Evolutionary conservation across 2,113 vertebrate species (phyloP).

Genomic region (Otus sunia): DNA sequence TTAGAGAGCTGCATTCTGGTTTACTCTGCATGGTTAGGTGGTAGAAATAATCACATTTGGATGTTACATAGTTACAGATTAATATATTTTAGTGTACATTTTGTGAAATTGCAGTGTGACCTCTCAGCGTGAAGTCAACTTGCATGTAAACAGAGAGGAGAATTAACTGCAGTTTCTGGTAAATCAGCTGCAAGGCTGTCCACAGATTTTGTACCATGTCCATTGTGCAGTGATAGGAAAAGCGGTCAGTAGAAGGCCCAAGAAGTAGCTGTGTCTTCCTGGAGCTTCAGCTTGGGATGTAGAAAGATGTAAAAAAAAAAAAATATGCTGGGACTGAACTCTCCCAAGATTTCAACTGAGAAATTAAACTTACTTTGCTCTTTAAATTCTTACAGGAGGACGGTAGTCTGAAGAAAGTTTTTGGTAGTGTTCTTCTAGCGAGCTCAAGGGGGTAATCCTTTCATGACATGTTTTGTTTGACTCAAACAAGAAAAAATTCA

Average conservation of each 20-base stretch:
- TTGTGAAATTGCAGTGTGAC: neutral
- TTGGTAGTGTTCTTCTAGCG: neutral
- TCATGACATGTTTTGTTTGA: neutral
- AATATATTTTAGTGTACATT: neutral
- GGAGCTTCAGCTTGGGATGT: neutral
- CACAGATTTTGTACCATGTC: fast-evolving
- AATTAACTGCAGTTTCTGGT: neutral
- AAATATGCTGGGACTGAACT: neutral
- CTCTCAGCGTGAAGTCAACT: neutral
- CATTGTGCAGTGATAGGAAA: neutral
- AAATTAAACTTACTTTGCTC: neutral
- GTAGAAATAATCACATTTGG: neutral
- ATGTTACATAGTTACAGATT: neutral
- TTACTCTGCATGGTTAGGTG: neutral
- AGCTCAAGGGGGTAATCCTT: neutral
- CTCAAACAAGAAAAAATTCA: neutral
- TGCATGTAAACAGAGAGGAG: neutral
- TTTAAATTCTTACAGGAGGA: neutral
- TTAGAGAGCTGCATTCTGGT: neutral
- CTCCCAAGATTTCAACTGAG: neutral
- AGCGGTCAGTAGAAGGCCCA: neutral
- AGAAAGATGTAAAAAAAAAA: neutral
- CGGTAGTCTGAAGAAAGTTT: neutral
- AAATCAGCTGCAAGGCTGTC: neutral
- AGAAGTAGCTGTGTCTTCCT: neutral